A percentile compares a stretch with the other conserved stretches of the same genome.
Conservation (phyloP, 2,888 invertebrate genomes). For the Caenorhabditis afra region DNA sequence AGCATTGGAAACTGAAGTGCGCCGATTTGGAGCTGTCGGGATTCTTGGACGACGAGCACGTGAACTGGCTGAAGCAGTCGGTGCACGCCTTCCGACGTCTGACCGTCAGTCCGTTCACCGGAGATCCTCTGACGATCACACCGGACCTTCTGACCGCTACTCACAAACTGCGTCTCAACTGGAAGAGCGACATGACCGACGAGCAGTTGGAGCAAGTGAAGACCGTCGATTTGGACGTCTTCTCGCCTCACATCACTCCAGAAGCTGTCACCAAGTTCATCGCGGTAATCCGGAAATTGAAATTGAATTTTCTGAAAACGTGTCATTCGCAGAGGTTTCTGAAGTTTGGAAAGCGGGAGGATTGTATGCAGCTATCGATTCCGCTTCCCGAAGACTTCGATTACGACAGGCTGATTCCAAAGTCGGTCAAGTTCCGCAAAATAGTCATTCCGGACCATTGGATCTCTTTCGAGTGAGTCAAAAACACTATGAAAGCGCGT, state of each 20-base stretch:
- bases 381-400: not conserved
- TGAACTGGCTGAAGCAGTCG: too few species aligned
- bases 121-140: too few species aligned
- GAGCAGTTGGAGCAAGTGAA: conserved; percentile 11
- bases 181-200: not conserved
- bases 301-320: too few species aligned
- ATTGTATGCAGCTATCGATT: not conserved
- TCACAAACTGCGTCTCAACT: not conserved
- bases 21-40: not conserved
- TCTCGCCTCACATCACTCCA: not conserved
- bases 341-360: conserved; percentile 6
- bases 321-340: conserved; percentile 12
- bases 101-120: not conserved
- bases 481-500: too few species aligned
- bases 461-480: too few species aligned
- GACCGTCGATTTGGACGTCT: not conserved
- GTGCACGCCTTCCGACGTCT: not conserved
- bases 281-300: not conserved
- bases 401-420: not conserved
- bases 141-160: not conserved
- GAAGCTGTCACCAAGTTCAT: not conserved
- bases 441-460: too few species aligned
- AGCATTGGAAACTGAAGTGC: too few species aligned
- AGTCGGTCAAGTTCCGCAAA: too few species aligned
- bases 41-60: too few species aligned